These are phyloP conservation scores for Toxotes jaculatrix DNA, from an alignment of 2,113 vertebrate genomes.

Conservation along the genomic window DNA sequence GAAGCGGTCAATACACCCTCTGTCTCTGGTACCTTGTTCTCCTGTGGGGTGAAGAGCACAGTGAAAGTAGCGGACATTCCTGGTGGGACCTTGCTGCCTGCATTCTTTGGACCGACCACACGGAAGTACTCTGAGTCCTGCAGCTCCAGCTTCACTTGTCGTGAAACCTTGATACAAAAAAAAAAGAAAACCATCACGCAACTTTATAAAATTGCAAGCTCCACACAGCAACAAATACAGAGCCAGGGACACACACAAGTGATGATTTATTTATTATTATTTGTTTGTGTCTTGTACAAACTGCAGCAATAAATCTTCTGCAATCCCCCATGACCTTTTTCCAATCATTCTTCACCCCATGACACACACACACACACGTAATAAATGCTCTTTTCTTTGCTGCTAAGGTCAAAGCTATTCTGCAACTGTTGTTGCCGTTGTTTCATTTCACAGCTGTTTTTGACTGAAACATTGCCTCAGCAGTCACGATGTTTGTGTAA, in stretches of 20 bases:
- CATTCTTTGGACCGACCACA: slow-evolving; percentile 77
- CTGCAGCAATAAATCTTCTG: slow-evolving; percentile 26
- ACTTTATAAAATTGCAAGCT: slow-evolving; percentile 16
- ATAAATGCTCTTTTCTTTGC: background rate
- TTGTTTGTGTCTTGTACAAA: slow-evolving; percentile 31
- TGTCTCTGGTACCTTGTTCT: slow-evolving; percentile 87
- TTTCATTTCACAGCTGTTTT: slow-evolving; percentile 1
- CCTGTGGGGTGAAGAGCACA: slow-evolving; percentile 86
- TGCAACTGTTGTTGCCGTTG: background rate
- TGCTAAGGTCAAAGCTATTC: background rate
- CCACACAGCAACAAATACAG: slow-evolving; percentile 3
- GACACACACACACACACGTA: background rate
- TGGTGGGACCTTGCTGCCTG: slow-evolving; percentile 82
- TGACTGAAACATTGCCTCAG: background rate
- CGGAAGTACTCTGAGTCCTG: slow-evolving; percentile 88
- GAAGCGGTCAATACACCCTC: background rate
- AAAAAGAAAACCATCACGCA: slow-evolving; percentile 21
- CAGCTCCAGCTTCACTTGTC: slow-evolving; percentile 83
- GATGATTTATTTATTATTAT: slow-evolving; percentile 38
- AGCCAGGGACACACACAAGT: slow-evolving; percentile 3
- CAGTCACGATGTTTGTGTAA: background rate
- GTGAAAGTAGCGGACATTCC: slow-evolving; percentile 81
- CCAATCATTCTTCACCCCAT: background rate
- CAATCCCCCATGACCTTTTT: slow-evolving; percentile 36
- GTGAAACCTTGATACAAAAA: slow-evolving; percentile 79